Percentiles rank a stretch among this genome's conserved stretches.
phyloP scores from a whole-genome alignment of 2,113 vertebrate species.

The Oreotrochilus melanogaster region DNA sequence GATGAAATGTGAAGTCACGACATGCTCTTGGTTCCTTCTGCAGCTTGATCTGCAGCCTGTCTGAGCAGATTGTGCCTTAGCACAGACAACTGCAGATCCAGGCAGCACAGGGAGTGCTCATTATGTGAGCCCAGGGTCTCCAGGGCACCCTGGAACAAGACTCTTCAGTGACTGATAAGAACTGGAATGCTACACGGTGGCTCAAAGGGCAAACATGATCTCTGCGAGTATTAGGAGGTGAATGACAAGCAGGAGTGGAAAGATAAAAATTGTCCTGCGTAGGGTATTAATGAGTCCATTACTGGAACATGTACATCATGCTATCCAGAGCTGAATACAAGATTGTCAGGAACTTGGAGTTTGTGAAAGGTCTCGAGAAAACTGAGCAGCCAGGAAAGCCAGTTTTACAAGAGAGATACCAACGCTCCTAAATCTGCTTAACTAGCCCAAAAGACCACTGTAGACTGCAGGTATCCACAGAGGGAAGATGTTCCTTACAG shows the following conservation, averaged over 20 bases:
- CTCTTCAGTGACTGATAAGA: background rate
- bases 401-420: background rate
- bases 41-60: background rate
- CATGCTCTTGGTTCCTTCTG: background rate
- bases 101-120: background rate
- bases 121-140: background rate
- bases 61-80: background rate
- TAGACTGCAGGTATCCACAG: background rate
- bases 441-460: background rate
- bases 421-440: background rate
- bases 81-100: background rate
- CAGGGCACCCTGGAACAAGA: background rate
- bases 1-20: conserved; percentile 28
- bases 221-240: background rate
- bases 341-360: background rate
- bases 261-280: background rate
- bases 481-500: background rate
- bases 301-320: background rate
- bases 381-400: background rate
- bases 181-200: background rate
- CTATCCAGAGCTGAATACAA: background rate
- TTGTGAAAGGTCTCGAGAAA: background rate
- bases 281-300: background rate
- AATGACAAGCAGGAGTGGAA: background rate
- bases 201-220: conserved; percentile 15